Evolutionary conservation across 2,888 invertebrate species (phyloP), one percentile per base, ranked within the genome.

Genomic region (Epinotia ramella): DNA sequence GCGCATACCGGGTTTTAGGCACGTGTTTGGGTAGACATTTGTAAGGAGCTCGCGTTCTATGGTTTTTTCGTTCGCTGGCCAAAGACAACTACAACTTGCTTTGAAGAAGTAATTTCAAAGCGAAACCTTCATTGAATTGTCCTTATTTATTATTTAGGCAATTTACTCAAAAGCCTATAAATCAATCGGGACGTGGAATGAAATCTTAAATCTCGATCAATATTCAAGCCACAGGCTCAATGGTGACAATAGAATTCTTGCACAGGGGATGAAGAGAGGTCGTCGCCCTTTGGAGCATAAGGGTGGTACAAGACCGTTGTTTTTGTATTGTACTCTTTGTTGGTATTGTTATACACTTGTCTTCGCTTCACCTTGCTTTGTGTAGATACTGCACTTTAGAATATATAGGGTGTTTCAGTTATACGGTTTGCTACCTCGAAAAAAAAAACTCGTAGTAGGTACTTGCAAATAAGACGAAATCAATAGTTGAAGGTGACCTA

Each of bases 291-390:
- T 84, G 81, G 83, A 81, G 79, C 87, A 80, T 83, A 86, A 85
- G 88, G 89, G 87, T 86, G 79, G 80, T 80, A 84, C 85, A 83
- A 83, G 80, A 79, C 84, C 81, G 83, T 86, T 87, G 87, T 89
- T 89, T 87, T 81, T 78, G 81, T 81, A 79, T 90, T 89, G 87
- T 89, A 77, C 82, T 83, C 85, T 86, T 90, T 91, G 84, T 89
- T 80, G 78, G 82, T 84, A 85, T 91, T 90, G 89, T 91, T 83
- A 86, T 80, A 84, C 91, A 93, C 92, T 93, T 93, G 92, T 90
- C 84, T 79, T 82, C 76, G 80, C 79, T 83, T 82, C 88, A 90
- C 89, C 87, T 90, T 90, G 84, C 85, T 84, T 78, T 84, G 80
- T 84, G 80, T n/a, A 7, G 53, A n/a, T 84, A 87, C 82, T 82